Evolutionary conservation across 2,113 vertebrate species (phyloP), one percentile per base, ranked within the genome.

Genomic region (Alexandromys fortis): DNA sequence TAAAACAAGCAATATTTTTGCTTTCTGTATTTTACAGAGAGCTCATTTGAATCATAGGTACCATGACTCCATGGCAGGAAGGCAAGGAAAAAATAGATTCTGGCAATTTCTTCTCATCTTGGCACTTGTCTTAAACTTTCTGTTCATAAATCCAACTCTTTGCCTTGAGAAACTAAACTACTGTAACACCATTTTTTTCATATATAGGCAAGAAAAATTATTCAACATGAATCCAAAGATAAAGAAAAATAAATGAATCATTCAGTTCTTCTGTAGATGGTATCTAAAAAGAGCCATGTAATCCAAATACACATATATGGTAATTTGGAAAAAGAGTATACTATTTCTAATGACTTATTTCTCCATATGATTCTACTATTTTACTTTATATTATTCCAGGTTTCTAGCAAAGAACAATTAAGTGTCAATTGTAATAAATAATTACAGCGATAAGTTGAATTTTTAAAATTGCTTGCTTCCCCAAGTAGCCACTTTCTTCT

Each of bases 1-100:
- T 86, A 22, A 38, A 70, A 61, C 28, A 76, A 96, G 70, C 2
- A 28, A 70, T 97, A 97, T 95, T 95, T 97, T 97, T 94, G 72
- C 70, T 89, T 86, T 58, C 30, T 42, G 21, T 86, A 78, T 91
- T 92, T 94, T 96, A 33, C 83, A 95, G 33, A 92, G 86, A 95
- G 49, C 89, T 96, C 47, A 89, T 95, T 92, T 97, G 86, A 96
- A 97, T 97, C 86, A 52, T 28, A 93, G 61, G 52, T 72, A 33
- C 88, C 61, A 58, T 38, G 92, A 83, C 86, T 94, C 93, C 95
- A 96, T 94, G 94, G 81, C 90, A 96, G 94, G 67, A 90, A 95
- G 87, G 87, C 70, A 96, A 95, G 65, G 58, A 95, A 72, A 94
- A 98, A 97, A 96, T 42, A 97, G 86, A 38, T 42, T 95, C 94